Conservation (phyloP, 2,888 invertebrate genomes). For the Clivina fossor region DNA sequence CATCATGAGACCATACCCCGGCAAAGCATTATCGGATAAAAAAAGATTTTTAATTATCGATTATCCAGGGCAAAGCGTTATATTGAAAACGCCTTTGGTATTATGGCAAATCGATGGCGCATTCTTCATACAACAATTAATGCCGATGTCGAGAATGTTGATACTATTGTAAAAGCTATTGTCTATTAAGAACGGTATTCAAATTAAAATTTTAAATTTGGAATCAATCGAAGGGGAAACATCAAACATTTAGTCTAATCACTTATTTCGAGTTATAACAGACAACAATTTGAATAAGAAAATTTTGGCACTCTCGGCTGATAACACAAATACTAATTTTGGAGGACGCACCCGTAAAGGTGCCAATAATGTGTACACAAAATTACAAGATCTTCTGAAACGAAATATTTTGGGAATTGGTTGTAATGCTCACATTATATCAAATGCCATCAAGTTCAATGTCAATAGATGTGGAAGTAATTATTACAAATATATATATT, state of each 20-base stretch:
- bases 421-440: conserved; percentile 42
- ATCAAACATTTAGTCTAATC: conserved; percentile 14
- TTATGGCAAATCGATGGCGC: no score
- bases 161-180: no score
- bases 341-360: conserved; percentile 24
- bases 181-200: conserved; percentile 8
- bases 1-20: no score
- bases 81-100: no score
- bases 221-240: conserved; percentile 12
- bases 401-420: conserved; percentile 40
- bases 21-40: no score
- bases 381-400: conserved; percentile 33
- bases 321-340: conserved; percentile 33
- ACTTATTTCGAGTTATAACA: conserved; percentile 24
- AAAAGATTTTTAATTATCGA: no score
- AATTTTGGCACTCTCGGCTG: conserved; percentile 19
- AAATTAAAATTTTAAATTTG: conserved; percentile 13
- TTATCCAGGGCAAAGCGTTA: no score
- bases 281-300: conserved; percentile 8
- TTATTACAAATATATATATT: conserved; percentile 39
- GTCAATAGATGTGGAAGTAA: conserved; percentile 41
- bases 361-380: conserved; percentile 10
- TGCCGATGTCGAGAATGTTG: no score
- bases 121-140: no score
- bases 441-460: conserved; percentile 38